Conservation (phyloP, 2,797 vertebrate genomes). For the Numenius phaeopus region DNA sequence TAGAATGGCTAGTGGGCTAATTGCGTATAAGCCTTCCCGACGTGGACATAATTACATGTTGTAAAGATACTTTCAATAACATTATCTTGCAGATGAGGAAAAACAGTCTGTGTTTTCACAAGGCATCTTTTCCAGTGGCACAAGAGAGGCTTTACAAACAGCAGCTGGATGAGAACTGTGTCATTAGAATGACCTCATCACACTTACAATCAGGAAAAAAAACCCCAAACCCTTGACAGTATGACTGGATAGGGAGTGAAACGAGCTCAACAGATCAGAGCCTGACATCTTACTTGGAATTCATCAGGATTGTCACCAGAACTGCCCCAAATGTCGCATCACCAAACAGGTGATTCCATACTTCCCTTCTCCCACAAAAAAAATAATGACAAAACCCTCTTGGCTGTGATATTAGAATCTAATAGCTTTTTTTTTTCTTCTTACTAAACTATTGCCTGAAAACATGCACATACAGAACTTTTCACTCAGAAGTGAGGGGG, state of each 20-base stretch:
- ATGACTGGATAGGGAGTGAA: not conserved
- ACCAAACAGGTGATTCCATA: not conserved
- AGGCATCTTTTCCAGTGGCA: not conserved
- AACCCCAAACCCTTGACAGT: not conserved
- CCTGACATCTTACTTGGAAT: not conserved
- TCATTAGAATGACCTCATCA: not conserved
- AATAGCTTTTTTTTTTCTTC: not conserved
- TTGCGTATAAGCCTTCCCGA: not conserved
- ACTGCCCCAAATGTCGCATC: not conserved
- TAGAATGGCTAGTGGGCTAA: not conserved
- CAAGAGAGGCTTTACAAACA: not conserved
- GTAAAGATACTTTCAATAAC: not conserved
- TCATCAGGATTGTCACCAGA: not conserved
- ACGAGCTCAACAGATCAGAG: not conserved
- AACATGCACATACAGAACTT: not conserved
- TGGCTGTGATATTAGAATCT: not conserved
- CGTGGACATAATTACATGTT: fast-evolving
- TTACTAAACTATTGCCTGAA: not conserved
- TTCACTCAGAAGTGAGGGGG: not conserved
- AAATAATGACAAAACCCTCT: not conserved
- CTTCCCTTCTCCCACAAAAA: not conserved
- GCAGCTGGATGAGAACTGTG: not conserved
- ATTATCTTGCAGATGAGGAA: not conserved
- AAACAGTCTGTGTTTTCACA: not conserved
- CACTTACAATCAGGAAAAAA: not conserved